These are phyloP conservation scores for Bilobella aurantiaca DNA, from an alignment of 1,140 invertebrate genomes.

Conservation along the genomic window DNA sequence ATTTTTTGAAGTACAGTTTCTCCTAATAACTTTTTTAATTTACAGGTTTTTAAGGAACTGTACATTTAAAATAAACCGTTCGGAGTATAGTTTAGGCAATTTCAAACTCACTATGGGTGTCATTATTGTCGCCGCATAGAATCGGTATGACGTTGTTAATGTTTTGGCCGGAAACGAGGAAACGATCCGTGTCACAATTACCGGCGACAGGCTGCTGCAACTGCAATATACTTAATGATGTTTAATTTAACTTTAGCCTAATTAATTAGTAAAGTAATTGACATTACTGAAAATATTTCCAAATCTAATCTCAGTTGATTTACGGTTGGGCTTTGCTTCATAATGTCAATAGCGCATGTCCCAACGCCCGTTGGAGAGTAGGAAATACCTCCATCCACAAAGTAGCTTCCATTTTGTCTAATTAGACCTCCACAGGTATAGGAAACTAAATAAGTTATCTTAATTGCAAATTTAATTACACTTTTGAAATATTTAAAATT, in stretches of 20 bases:
- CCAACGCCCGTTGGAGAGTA: conserved; percentile 40
- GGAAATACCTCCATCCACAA: conserved; percentile 60
- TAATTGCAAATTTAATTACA: not conserved
- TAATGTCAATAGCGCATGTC: conserved; percentile 51
- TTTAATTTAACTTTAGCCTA: not conserved
- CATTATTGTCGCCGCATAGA: conserved; percentile 62
- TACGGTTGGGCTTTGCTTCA: conserved; percentile 49
- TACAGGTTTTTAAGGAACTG: too few species aligned
- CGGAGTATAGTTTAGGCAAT: conserved; percentile 4
- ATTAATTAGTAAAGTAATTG: conserved; percentile 6
- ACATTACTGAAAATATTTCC: conserved; percentile 52
- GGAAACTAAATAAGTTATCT: conserved; percentile 46
- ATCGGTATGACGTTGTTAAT: conserved; percentile 54
- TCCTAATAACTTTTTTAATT: too few species aligned
- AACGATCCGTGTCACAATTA: conserved; percentile 54
- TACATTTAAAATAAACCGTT: too few species aligned
- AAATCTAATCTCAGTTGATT: conserved; percentile 59
- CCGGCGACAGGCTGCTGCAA: conserved; percentile 54
- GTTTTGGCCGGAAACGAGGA: conserved; percentile 58
- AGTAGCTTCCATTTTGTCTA: conserved; percentile 68
- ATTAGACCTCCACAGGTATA: conserved; percentile 55
- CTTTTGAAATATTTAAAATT: not conserved
- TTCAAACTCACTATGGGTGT: conserved; percentile 56
- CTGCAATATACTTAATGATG: too few species aligned
- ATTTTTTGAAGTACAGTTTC: too few species aligned